Evolutionary conservation across 2,113 vertebrate genomes (phyloP).

Genomic region (Anolis carolinensis): DNA sequence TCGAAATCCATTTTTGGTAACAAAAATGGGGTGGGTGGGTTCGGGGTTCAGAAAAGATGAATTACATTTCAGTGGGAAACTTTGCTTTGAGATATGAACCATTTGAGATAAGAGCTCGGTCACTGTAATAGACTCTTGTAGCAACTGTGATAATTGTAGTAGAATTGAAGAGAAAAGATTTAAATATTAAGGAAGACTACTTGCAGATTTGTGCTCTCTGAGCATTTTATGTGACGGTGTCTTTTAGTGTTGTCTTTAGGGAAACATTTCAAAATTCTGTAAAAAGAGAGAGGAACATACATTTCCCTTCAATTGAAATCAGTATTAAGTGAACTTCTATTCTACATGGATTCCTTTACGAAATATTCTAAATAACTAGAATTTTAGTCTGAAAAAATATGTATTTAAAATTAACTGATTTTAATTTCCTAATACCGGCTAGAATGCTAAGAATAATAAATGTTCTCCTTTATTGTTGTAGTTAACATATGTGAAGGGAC

Average conservation of each 20-base stretch:
- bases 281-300: background rate
- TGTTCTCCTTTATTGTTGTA: background rate
- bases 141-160: background rate
- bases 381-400: background rate
- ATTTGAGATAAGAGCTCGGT: too few species aligned
- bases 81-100: too few species aligned
- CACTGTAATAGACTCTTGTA: background rate
- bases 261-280: background rate
- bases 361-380: background rate
- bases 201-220: background rate
- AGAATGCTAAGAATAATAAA: background rate
- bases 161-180: background rate
- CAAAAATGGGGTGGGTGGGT: too few species aligned
- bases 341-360: background rate
- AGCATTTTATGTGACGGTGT: background rate
- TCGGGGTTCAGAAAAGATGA: too few species aligned
- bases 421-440: background rate
- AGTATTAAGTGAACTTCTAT: constrained; percentile 1
- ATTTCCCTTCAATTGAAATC: background rate
- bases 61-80: too few species aligned
- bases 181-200: background rate
- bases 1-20: too few species aligned
- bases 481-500: constrained; percentile 3
- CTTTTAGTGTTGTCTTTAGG: background rate
- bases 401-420: background rate